Evolutionary conservation across 2,888 invertebrate species (phyloP).

Genomic region (Megalurothrips usitatus): DNA sequence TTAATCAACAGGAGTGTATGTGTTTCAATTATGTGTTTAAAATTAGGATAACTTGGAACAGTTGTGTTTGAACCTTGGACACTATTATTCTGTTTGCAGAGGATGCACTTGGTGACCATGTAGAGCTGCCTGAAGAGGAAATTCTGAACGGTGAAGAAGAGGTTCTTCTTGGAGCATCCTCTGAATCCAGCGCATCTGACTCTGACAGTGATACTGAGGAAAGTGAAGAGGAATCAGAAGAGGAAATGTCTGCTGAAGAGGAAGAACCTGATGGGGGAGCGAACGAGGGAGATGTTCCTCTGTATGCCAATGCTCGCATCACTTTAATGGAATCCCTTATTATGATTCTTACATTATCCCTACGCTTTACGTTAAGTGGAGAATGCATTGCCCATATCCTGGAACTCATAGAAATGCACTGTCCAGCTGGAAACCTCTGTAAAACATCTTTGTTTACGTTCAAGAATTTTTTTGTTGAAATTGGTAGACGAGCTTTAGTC

Average conservation of each 20-base stretch:
- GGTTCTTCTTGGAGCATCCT: background rate
- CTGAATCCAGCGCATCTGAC: slow-evolving; percentile 4
- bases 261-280: background rate
- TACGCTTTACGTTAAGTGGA: slow-evolving; percentile 19
- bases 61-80: background rate
- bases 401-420: slow-evolving; percentile 22
- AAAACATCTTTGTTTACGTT: slow-evolving; percentile 19
- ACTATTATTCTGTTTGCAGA: background rate
- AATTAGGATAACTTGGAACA: background rate
- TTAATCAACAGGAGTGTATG: background rate
- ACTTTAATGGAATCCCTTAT: background rate
- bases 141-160: background rate
- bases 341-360: slow-evolving; percentile 7
- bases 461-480: slow-evolving; percentile 25
- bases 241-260: no score
- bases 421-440: slow-evolving; percentile 13
- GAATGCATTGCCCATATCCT: slow-evolving; percentile 25
- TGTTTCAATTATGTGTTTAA: background rate
- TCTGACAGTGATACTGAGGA: background rate
- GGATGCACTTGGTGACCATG: background rate
- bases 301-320: slow-evolving; percentile 8
- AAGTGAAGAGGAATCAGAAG: background rate
- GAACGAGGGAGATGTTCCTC: background rate
- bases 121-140: background rate
- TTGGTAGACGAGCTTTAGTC: background rate